These are phyloP conservation scores for Spongilla lacustris DNA, from an alignment of 37 sponge, comb jelly and placozoan species.

Conservation along the genomic window DNA sequence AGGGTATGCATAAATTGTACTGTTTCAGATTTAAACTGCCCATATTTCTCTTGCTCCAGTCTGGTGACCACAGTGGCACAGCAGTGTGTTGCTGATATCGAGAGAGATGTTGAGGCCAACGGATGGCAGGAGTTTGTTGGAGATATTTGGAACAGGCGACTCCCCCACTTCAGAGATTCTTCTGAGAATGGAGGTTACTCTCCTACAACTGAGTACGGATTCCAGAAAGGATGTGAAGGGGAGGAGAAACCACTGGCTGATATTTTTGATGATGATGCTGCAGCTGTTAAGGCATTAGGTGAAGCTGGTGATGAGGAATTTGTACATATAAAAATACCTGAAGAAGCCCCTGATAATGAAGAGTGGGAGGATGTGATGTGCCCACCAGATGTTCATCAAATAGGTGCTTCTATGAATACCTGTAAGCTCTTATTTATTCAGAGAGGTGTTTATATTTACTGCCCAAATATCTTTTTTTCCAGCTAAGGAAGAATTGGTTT, in stretches of 20 bases:
- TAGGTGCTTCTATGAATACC: too few relatives aligned
- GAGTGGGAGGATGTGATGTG: too few relatives aligned
- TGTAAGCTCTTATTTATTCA: too few relatives aligned
- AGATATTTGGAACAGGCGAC: constrained; percentile 40
- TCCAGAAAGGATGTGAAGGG: not conserved
- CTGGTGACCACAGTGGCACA: not conserved
- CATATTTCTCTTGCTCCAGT: not conserved
- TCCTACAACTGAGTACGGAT: not conserved
- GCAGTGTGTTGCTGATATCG: not conserved
- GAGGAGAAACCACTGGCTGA: not conserved
- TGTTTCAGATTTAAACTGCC: not conserved
- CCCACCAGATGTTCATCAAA: too few relatives aligned
- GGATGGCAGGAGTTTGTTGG: constrained; percentile 54
- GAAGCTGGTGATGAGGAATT: not conserved
- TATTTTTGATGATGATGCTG: not conserved
- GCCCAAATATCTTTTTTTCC: too few relatives aligned
- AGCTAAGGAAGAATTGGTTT: too few relatives aligned
- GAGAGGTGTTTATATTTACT: too few relatives aligned
- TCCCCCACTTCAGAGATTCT: constrained; percentile 46
- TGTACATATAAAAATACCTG: not conserved
- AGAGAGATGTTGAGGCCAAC: not conserved
- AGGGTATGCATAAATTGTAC: not conserved
- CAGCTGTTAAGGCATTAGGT: not conserved
- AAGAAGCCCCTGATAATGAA: too few relatives aligned
- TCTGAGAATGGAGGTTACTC: not conserved